A percentile compares a stretch with the other conserved stretches of the same genome.
Conservation (phyloP, 2,113 vertebrate species). For the Brachirus orientalis region DNA sequence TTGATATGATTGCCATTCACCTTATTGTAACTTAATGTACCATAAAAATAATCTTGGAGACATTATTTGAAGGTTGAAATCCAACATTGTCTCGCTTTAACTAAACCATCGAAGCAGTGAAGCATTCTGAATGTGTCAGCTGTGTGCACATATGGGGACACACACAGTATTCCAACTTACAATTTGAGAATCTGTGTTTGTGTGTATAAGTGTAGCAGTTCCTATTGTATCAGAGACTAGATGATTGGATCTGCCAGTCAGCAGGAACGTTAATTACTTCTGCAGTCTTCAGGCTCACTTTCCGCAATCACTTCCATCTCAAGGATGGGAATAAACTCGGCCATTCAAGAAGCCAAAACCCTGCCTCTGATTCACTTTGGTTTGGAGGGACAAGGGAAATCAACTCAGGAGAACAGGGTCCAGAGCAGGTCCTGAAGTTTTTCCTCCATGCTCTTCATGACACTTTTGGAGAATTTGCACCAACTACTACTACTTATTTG, state of each 20-base stretch:
- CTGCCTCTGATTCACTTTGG: slow-evolving; percentile 45
- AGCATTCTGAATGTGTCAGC: too few species aligned
- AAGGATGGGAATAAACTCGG: slow-evolving; percentile 46
- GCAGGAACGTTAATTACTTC: slow-evolving; percentile 75
- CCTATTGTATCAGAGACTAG: slow-evolving; percentile 32
- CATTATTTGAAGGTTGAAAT: too few species aligned
- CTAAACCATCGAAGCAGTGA: too few species aligned
- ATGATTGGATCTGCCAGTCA: slow-evolving; percentile 73
- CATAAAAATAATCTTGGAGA: too few species aligned
- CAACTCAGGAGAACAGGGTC: slow-evolving; percentile 37
- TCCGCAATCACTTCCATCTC: slow-evolving; percentile 64
- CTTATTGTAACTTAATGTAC: too few species aligned
- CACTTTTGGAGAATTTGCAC: too few species aligned
- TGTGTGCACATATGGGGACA: slow-evolving; percentile 43
- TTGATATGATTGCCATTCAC: too few species aligned
- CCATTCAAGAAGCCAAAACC: slow-evolving; percentile 49
- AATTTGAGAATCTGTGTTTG: slow-evolving; percentile 41
- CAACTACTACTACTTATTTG: too few species aligned
- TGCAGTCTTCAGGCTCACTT: slow-evolving; percentile 67
- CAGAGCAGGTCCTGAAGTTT: not conserved
- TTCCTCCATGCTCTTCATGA: too few species aligned
- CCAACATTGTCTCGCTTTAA: too few species aligned
- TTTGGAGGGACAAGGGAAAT: slow-evolving; percentile 25
- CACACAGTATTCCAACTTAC: slow-evolving; percentile 59
- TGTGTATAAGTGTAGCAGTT: slow-evolving; percentile 6